Evolutionary conservation across 2,888 invertebrate genomes (phyloP), one percentile per base, ranked within the genome.

Genomic region (Gonocerus acuteangulatus): DNA sequence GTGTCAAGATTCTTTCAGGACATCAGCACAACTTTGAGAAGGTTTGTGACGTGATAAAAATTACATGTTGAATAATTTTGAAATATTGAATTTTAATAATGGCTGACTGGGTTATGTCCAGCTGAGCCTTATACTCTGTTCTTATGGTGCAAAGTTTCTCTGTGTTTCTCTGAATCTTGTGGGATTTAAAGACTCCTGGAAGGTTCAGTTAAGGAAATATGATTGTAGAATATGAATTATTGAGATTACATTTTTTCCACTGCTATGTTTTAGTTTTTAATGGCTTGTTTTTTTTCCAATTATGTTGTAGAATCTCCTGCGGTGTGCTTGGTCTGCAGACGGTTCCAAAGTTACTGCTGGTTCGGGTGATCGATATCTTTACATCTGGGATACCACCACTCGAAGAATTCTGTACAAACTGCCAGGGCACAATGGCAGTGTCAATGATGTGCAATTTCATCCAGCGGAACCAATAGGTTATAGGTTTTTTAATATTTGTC

Each of bases 11-110:
- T 39, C 81, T 95, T 67, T 83, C 86, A 11, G 95, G 96, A 0
- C 95, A 96, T 77, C 92, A 93, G 71, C 96, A 97, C 75, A 96
- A 95, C 77, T 97, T 95, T 74, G 97, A 97, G 77, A 93, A 93
- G 75, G 81, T 81, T 66, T 48, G 61, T 60, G 16, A n/a, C n/a
- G n/a, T 1, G 7, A 16, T 18, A 13, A 27, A 27, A 16, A 48
- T 21, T 19, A 2, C 45, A 21, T 45, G 19, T 21, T 1, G 2
- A n/a, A 18, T 44, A 21, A 19, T 0, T 19, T n/a, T 13, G 11
- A n/a, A 15, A 13, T 45, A 1, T 2, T n/a, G 2, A 1, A 1
- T 21, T 45, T 6, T 11, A 18, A 42, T 42, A 1, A n/a, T 44
- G 2, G 11, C 7, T 42, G 15, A 2, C 18, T 44, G 19, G n/a